Percentiles rank a stretch among this genome's conserved stretches.
These are phyloP conservation scores for Rhincodon typus DNA, from an alignment of 2,797 vertebrate genomes.

Conservation along the genomic window DNA sequence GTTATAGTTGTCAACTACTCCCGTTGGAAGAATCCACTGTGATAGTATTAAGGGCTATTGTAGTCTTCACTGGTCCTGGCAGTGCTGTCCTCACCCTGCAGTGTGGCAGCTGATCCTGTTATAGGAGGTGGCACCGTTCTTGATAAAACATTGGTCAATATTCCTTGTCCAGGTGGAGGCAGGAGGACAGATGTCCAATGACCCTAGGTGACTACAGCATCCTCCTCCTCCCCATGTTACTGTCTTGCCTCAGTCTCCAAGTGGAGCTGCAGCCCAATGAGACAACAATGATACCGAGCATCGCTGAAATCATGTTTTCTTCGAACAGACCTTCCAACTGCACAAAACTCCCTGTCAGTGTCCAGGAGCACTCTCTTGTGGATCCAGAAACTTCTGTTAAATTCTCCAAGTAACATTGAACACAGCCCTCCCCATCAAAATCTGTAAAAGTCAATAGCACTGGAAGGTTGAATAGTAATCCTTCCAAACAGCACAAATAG, in stretches of 20 bases:
- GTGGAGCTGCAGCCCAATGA: background rate
- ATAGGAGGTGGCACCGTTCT: too few species aligned
- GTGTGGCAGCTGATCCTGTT: too few species aligned
- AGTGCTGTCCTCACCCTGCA: too few species aligned
- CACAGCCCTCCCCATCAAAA: background rate
- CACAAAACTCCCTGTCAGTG: background rate
- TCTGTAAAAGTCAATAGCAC: background rate
- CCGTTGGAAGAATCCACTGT: too few species aligned
- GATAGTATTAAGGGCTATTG: too few species aligned
- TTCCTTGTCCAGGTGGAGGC: too few species aligned
- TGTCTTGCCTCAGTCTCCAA: background rate
- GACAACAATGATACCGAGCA: background rate
- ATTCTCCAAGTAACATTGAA: background rate
- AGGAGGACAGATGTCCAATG: too few species aligned
- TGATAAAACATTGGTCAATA: too few species aligned
- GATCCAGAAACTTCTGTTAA: background rate
- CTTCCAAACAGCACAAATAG: background rate
- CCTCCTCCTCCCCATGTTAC: too few species aligned
- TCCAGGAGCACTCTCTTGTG: background rate
- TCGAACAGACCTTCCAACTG: background rate
- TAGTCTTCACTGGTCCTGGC: too few species aligned
- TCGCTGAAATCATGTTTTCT: background rate
- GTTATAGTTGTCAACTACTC: too few species aligned
- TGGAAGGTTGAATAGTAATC: background rate
- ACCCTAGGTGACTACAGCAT: too few species aligned